phyloP scores from a whole-genome alignment of 2,888 invertebrate genomes.

The Drosophila demipolita region DNA sequence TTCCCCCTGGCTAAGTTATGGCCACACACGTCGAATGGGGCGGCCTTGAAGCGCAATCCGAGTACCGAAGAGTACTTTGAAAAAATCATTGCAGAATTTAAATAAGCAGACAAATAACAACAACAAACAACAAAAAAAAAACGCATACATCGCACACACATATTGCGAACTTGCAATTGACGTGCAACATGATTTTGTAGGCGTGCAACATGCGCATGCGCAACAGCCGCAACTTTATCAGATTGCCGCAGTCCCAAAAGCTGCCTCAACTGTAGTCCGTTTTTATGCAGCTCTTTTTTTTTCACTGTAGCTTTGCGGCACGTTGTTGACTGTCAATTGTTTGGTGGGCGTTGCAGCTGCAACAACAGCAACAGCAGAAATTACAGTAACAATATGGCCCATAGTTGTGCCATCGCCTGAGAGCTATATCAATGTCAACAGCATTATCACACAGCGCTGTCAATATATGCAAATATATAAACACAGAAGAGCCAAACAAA shows the following conservation, averaged over 20 bases:
- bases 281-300: slow-evolving; percentile 25
- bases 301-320: slow-evolving; percentile 57
- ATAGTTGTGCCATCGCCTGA: slow-evolving; percentile 55
- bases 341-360: slow-evolving; percentile 72
- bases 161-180: slow-evolving; percentile 72
- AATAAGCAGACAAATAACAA: slow-evolving; percentile 68
- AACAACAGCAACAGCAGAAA: slow-evolving; percentile 32
- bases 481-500: slow-evolving; percentile 39
- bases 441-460: slow-evolving; percentile 80
- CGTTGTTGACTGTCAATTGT: slow-evolving; percentile 80
- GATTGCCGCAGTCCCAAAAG: slow-evolving; percentile 66
- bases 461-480: slow-evolving; percentile 81
- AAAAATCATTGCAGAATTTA: slow-evolving; percentile 80
- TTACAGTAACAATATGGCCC: slow-evolving; percentile 40
- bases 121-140: slow-evolving; percentile 27
- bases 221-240: slow-evolving; percentile 81
- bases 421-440: slow-evolving; percentile 81
- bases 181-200: slow-evolving; percentile 85
- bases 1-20: slow-evolving; percentile 54
- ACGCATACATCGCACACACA: slow-evolving; percentile 49
- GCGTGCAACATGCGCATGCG: slow-evolving; percentile 84
- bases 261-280: slow-evolving; percentile 29
- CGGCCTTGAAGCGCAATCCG: slow-evolving; percentile 71
- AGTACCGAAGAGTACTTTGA: slow-evolving; percentile 68
- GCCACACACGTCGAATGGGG: slow-evolving; percentile 72